Evolutionary conservation across 1,140 invertebrate species (phyloP), one percentile per base, ranked within the genome.

Genomic region (Ips nitidus): DNA sequence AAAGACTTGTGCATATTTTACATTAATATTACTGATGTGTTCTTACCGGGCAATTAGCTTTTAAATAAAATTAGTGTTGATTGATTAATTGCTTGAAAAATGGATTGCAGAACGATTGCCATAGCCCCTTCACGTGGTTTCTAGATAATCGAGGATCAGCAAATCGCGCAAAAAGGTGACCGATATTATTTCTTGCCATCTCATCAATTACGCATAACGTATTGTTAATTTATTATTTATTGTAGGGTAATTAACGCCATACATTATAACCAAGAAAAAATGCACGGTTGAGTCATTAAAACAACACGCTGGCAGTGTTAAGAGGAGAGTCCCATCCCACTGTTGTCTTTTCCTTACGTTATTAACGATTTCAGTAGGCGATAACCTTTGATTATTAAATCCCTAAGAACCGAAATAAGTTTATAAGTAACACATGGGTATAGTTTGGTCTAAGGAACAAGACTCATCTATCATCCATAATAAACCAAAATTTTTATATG

Each of bases 1-100:
- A 41, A 39, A 58, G 40, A 58, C 41, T 58, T 41, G 38, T 60
- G 58, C 58, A 60, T 60, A 60, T 60, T 60, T 60, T 60, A 41
- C 58, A 60, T 60, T 60, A 60, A 60, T 45, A 60, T 60, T 42
- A 4, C 4, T n/a, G 40, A 41, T 42, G 58, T 42, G 58, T 60
- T 42, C 45, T 41, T 36, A 38, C n/a, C 7, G 5, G 36, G 39
- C 45, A 60, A 60, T 60, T 60, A 42, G 3, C 40, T 60, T 45
- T 60, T 60, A 60, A 22, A 60, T 43, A 22, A 42, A 8, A 40
- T 41, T 57, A 38, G 52, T 2, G 6, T 2, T 55, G 37, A 3
- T 55, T 55, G 4, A 55, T 55, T 55, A 22, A 22, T 22, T 22
- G 22, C 22, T 22, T 22, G 22, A 22, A 22, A 22, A 22, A 22